Evolutionary conservation across 2,113 vertebrate species (phyloP), one percentile per base, ranked within the genome.

Genomic region (Channa argus): DNA sequence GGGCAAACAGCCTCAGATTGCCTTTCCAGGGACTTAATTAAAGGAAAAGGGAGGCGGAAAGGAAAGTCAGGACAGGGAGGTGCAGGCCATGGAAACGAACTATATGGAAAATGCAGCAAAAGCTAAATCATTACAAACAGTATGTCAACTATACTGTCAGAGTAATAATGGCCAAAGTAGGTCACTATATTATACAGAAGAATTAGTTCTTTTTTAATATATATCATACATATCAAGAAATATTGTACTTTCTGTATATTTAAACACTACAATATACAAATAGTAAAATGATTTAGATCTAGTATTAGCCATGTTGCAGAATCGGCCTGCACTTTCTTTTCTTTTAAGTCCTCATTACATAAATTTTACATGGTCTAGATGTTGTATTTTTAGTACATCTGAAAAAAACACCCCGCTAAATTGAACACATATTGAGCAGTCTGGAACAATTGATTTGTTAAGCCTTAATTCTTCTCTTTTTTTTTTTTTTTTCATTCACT

Each of bases 1-100:
- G 91, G 90, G 91, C 92, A 94, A 89, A 90, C 90, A 86, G 82
- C 79, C 88, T 90, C 80, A 76, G 65, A 92, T 86, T 73, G 79
- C 56, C 85, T 77, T 94, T 91, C 75, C 90, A 88, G 70, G 52
- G 79, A 58, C 83, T 88, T 81, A 83, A 67, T 90, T 63, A 88
- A 80, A 81, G 79, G 73, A 66, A 71, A 78, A 38, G 15, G 41
- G 59, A 71, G 59, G 63, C 41, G 8, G 61, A 61, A 63, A 64
- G 41, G 8, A n/a, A n/a, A 65, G 7, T 14, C 8, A 50, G 58
- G 53, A 65, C 51, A 34, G 8, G 34, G 70, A 74, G 70, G 45
- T 61, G 55, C 11, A 68, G 50, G 53, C 60, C 7, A 15, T 39
- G n/a, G 43, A 44, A 68, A 24, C 49, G 1, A 68, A 58, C 10